Evolutionary conservation across 2,113 vertebrate species (phyloP).

Genomic region (Clarias macrocephalus): DNA sequence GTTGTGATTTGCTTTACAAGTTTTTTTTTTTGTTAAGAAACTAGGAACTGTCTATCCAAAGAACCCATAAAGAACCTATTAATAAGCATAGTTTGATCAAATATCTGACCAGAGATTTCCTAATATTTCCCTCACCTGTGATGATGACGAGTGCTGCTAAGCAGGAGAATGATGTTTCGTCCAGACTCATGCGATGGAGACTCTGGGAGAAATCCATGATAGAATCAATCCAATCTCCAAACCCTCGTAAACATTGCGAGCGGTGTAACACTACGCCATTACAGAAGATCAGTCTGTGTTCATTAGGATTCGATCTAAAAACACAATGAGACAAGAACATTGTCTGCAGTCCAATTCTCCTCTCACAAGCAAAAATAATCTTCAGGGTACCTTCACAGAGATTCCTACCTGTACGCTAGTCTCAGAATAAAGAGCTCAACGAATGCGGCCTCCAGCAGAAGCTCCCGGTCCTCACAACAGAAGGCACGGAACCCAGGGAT

Average conservation of each 20-base stretch:
- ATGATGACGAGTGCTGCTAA: constrained; percentile 89
- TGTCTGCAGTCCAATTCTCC: neutral
- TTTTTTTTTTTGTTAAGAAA: neutral
- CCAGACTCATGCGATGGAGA: constrained; percentile 86
- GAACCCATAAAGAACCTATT: neutral
- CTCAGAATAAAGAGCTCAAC: constrained; percentile 94
- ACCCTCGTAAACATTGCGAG: constrained; percentile 84
- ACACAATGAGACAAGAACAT: neutral
- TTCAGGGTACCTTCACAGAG: neutral
- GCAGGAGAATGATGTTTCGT: constrained; percentile 89
- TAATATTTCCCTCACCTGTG: constrained; percentile 73
- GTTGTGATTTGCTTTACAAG: neutral
- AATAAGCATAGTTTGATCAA: too few species aligned
- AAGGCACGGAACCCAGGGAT: constrained; percentile 87
- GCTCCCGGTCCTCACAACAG: constrained; percentile 84
- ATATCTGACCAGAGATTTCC: neutral
- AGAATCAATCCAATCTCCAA: constrained; percentile 92
- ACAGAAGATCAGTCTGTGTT: constrained; percentile 90
- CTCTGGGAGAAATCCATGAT: constrained; percentile 91
- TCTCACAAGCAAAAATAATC: neutral
- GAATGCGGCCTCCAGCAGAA: constrained; percentile 90
- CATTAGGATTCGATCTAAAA: constrained; percentile 85
- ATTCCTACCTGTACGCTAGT: constrained; percentile 84
- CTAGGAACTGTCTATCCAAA: neutral
- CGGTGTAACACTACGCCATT: constrained; percentile 89